A percentile compares a stretch with the other conserved stretches of the same genome.
Evolutionary conservation across 2,797 vertebrate species (phyloP).

Genomic region (Acanthiza pusilla): DNA sequence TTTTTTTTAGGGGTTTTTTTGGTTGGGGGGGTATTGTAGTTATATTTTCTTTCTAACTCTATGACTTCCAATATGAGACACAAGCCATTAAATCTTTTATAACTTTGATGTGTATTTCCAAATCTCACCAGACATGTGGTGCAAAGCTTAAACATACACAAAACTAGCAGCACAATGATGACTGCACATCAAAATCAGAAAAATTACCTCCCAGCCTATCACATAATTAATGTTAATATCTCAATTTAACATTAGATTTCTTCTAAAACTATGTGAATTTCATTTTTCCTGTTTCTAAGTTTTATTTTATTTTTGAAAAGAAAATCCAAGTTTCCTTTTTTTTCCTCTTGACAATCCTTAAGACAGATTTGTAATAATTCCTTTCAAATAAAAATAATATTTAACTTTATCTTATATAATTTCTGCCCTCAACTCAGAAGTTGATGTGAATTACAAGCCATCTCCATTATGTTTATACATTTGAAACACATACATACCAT

Average conservation of each 20-base stretch:
- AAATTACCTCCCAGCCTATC: neutral
- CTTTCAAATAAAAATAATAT: neutral
- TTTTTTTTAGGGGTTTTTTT: too few relatives aligned
- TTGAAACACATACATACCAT: neutral
- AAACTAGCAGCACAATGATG: neutral
- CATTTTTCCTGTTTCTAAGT: neutral
- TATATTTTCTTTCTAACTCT: neutral
- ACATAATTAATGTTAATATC: neutral
- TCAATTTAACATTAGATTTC: neutral
- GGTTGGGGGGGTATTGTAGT: neutral
- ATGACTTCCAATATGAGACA: neutral
- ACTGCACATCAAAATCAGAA: neutral
- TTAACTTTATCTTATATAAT: neutral
- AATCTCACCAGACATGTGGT: neutral
- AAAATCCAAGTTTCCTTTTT: neutral
- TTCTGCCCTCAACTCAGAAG: neutral
- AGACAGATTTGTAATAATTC: neutral
- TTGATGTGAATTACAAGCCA: neutral
- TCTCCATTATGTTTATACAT: neutral
- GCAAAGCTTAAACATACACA: neutral
- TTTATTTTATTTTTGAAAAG: neutral
- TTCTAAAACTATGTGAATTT: neutral
- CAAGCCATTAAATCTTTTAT: neutral
- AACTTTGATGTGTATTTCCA: neutral
- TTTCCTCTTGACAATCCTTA: neutral